phyloP scores from a whole-genome alignment of 1,140 invertebrate species.

The Ceratosolen solmsi region DNA sequence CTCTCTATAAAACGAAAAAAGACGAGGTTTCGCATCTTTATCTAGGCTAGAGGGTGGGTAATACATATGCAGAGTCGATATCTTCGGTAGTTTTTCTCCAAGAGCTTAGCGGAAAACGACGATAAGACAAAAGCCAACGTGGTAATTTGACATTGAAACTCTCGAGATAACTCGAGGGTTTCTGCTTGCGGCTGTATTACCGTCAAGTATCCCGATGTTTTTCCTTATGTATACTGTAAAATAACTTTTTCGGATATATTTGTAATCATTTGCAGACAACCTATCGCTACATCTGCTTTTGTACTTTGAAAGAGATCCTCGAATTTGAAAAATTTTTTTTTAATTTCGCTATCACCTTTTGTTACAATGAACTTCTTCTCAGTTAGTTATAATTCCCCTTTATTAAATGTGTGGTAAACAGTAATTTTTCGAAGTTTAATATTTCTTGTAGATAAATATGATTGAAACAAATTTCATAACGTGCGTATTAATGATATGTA shows the following conservation, averaged over 20 bases:
- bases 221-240: background rate
- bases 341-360: no score
- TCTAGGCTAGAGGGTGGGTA: constrained; percentile 44
- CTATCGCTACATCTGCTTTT: background rate
- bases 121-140: constrained; percentile 65
- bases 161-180: constrained; percentile 55
- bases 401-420: no score
- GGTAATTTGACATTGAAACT: constrained; percentile 65
- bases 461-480: no score
- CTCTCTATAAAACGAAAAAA: no score
- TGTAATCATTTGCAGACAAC: background rate
- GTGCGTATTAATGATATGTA: no score
- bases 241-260: constrained; percentile 16
- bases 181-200: background rate
- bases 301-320: background rate
- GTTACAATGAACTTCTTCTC: no score
- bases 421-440: no score
- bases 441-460: no score
- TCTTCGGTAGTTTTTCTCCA: constrained; percentile 68
- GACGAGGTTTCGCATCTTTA: no score
- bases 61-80: constrained; percentile 72
- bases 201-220: constrained; percentile 35
- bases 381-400: no score
- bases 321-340: background rate
- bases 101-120: constrained; percentile 64